Base-by-base conservation (phyloP, 2,113 vertebrate species). In the Columbina picui region DNA sequence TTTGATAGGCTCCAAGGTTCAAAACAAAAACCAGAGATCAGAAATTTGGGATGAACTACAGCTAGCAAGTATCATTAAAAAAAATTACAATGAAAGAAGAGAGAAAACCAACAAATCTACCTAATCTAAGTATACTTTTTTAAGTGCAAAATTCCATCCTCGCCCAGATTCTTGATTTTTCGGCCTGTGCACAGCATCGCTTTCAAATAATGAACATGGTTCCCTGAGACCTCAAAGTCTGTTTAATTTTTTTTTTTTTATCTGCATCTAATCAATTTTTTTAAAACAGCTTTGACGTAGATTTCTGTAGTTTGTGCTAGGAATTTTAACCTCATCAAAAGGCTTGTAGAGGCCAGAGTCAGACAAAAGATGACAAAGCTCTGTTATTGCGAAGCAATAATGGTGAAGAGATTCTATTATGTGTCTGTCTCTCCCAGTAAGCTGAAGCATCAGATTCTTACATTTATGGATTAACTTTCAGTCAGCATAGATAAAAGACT, bases 391-490 rank as follows among this genome's bases (percentile, higher is more conserved):
- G 73, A 93, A 97, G 94, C 29, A 36, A 96, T 97, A 98, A 97
- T 61, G 78, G 97, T 98, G 86, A 95, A 93, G 97, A 97, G 97
- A 96, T 97, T 97, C 97, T 98, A 98, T 99, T 98, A 97, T 98
- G 95, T 60, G 81, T 93, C 98, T 98, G 98, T 98, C 98, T 98
- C 95, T 98, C 95, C 95, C 95, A 94, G 97, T 98, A 98, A 99
- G 97, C 96, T 96, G 89, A 98, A 97, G 96, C 97, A 98, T 98
- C 98, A 97, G 97, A 97, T 97, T 98, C 97, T 98, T 98, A 98
- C 98, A 98, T 97, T 95, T 98, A 97, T 88, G 98, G 98, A 99
- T 99, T 99, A 99, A 98, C 98, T 97, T 97, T 98, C 97, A 94
- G 91, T 98, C 97, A 86, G 90, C 56, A 87, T 76, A 98, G 97